Percentiles rank a stretch among this genome's conserved stretches.
Evolutionary conservation across 2,797 vertebrate genomes (phyloP).

Genomic region (Spinus olivaceus): DNA sequence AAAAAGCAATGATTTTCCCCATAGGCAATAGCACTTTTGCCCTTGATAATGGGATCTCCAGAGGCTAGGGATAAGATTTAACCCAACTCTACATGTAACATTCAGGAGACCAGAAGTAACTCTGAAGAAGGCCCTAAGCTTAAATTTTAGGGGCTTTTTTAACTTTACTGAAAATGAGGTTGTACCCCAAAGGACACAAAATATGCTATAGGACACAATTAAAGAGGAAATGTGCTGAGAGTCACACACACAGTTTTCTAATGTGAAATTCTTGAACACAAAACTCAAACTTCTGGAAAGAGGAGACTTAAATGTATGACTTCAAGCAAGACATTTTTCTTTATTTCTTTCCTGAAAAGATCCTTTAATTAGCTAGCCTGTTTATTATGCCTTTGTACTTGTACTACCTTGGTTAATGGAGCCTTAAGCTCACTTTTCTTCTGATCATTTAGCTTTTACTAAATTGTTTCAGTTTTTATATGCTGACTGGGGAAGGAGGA

Average conservation of each 20-base stretch:
- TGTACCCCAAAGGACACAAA: slow-evolving; percentile 2
- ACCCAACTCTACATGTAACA: neutral
- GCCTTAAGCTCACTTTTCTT: neutral
- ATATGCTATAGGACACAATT: neutral
- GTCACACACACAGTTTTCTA: neutral
- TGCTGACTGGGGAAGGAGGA: neutral
- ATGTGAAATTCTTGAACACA: neutral
- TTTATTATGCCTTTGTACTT: neutral
- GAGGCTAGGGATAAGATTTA: neutral
- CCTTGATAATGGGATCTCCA: neutral
- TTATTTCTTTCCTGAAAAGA: neutral
- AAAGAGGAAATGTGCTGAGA: neutral
- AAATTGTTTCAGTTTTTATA: neutral
- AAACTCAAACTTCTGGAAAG: neutral
- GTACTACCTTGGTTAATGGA: neutral
- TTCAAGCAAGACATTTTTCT: neutral
- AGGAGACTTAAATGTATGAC: neutral
- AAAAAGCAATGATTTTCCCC: neutral
- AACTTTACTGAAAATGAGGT: neutral
- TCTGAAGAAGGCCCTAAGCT: neutral
- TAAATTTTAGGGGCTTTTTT: neutral
- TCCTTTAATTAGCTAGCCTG: neutral
- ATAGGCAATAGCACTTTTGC: neutral
- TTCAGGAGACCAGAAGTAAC: neutral
- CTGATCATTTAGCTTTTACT: neutral